Evolutionary conservation across 2,888 invertebrate species (phyloP), one percentile per base, ranked within the genome.

Genomic region (Hirtodrosophila cameraria): DNA sequence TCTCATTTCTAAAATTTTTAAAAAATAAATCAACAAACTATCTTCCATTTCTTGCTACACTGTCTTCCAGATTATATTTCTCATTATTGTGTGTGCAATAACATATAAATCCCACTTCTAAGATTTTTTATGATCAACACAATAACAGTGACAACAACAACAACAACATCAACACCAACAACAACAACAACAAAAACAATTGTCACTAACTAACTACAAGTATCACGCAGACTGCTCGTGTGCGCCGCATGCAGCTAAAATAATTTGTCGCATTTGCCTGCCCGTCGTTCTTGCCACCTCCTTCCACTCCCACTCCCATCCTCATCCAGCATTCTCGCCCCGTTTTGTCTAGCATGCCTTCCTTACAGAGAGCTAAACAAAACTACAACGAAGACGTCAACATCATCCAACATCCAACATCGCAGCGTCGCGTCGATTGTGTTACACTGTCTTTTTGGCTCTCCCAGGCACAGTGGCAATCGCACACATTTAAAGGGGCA

Each of bases 311-410:
- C 3, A 4, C 8, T 1, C 16, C 1, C 7, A 9, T 0, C 27
- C n/a, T 2, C 49, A 11, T 13, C 0, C 2, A 36, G 6, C 0
- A 5, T 27, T 1, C 28, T 4, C 43, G 23, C 7, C 11, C 12
- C 13, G 7, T 9, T 48, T 48, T 28, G 48, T 35, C 55, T 70
- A 60, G 69, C 42, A n/a, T n/a, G 38, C 35, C 20, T 57, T 31
- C 35, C 23, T n/a, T n/a, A n/a, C 33, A 11, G 49, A 61, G 62
- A 35, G 46, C 63, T 58, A 67, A 73, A 53, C 59, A 61, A 71
- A 86, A 83, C 80, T 80, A 80, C 77, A 62, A 80, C 81, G 66
- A 80, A 80, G 81, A 80, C 84, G 58, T 83, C 73, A 72, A 71
- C 82, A 65, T 58, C 82, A 65, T 58, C 55, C 48, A 72, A 25